Percentiles rank a stretch among this genome's conserved stretches.
phyloP scores from a whole-genome alignment of 2,888 invertebrate species.

The Acleris laterana region DNA sequence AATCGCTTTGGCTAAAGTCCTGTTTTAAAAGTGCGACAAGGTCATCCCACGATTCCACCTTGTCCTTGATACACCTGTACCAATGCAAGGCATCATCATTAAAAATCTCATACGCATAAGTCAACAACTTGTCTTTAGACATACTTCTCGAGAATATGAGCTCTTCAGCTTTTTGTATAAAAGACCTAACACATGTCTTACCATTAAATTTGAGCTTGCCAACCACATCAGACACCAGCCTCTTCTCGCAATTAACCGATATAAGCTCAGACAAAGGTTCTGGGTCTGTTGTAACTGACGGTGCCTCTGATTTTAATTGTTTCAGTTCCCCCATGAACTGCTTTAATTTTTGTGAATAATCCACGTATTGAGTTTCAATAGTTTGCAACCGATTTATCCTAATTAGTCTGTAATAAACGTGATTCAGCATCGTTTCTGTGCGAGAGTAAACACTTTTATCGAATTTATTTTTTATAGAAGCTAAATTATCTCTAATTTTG shows the following conservation, averaged over 20 bases:
- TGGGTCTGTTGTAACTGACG: not conserved
- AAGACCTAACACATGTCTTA: no score
- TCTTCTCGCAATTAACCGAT: not conserved
- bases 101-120: constrained; percentile 17
- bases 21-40: constrained; percentile 23
- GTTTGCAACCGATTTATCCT: no score
- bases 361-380: not conserved
- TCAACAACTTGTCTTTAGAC: constrained; percentile 9
- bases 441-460: no score
- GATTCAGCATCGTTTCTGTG: no score
- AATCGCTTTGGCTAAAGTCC: constrained; percentile 40
- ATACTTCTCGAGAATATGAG: not conserved
- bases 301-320: not conserved
- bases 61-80: constrained; percentile 34
- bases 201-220: no score
- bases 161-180: no score
- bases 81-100: constrained; percentile 34
- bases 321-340: not conserved
- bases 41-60: constrained; percentile 34
- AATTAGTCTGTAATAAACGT: no score
- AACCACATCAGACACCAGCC: no score
- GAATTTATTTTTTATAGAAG: no score
- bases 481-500: no score
- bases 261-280: not conserved
- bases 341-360: not conserved